Base-by-base conservation (phyloP, 2,113 vertebrate species). In the Arothron firmamentum region DNA sequence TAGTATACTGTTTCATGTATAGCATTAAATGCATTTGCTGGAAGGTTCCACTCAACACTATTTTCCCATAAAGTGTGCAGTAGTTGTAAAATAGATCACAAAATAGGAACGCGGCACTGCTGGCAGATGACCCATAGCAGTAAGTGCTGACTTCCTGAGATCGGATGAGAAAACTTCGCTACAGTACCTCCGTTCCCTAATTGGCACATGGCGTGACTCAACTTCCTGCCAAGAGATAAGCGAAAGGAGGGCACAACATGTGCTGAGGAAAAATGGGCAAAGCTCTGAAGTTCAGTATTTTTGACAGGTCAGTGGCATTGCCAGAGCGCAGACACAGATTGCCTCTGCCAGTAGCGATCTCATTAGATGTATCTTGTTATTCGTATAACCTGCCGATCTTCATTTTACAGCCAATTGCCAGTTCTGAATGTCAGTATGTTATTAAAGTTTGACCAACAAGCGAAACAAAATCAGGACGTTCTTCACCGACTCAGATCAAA, bases 141-240 rank as follows among this genome's bases (percentile, higher is more conserved):
- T 74, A 69, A 55, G 53, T 11, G 2, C 56, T 3, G 73, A 55
- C 70, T 76, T 75, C 19, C 57, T 70, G 34, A 56, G 70, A 80
- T 66, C 57, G 72, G 69, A 70, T 49, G 67, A 75, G 69, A 69
- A 80, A 75, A 79, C 79, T 74, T 72, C 65, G 23, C 63, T 51
- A 50, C 63, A 66, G 47, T 79, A 74, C 70, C 81, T 78, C 69
- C 78, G 59, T 79, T 78, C 67, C 65, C 67, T 89, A 90, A 88
- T 89, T 89, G 87, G 86, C 84, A 78, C 80, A 75, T 74, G 52
- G 70, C 28, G 52, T 80, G 83, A 81, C 82, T 77, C 62, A 56
- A 75, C 69, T 72, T 85, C 61, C 75, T 83, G 80, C 83, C 74
- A 82, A 77, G 73, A 70, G 61, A 83, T 74, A 75, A 86, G 76